Base-by-base conservation (phyloP, 1,140 invertebrate species). In the Diabrotica virgifera region DNA sequence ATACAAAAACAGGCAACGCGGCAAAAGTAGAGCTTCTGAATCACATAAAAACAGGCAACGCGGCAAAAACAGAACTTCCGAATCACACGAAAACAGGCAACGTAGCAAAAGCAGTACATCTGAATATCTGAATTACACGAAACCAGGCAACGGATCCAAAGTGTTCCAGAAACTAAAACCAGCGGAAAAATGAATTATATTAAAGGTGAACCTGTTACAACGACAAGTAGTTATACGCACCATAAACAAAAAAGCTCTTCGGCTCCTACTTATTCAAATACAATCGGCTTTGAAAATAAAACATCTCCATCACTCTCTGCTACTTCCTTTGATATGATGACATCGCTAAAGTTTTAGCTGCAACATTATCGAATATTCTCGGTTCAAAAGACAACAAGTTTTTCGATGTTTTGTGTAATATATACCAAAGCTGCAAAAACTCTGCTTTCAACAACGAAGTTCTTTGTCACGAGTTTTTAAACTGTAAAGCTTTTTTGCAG, bases 401-500 rank as follows among this genome's bases (percentile, higher is more conserved):
- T 46, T 62, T 64, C 9, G 70, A 76, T 51, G 53, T 52, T 11
- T 59, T 72, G 0, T 69, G 67, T 36, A 14, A 65, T 37, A 65
- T 73, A 50, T 75, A 69, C 50, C 61, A 71, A 35, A 50, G 60
- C 6, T 64, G 65, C 52, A 60, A 36, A 52, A 72, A 70, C 59
- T 53, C 61, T 6, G 36, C 67, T 11, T 75, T 76, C 57, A 70
- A 74, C 36, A 55, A 64, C 50, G 59, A 62, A 8, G 75, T 77
- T 8, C 66, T 77, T 12, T 63, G 67, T 4, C 73, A 75, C 57
- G 64, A 75, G 35, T 74, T 74, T 67, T 64, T 76, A 24, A 74
- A 74, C 50, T 52, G 54, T 54, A 46, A 65, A 7, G 14, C 53
- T 8, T 71, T 77, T 65, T 61, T 62, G 14, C 38, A 71, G 59